These are phyloP conservation scores for Patella vulgata DNA, from an alignment of 1,140 invertebrate genomes.

Conservation along the genomic window DNA sequence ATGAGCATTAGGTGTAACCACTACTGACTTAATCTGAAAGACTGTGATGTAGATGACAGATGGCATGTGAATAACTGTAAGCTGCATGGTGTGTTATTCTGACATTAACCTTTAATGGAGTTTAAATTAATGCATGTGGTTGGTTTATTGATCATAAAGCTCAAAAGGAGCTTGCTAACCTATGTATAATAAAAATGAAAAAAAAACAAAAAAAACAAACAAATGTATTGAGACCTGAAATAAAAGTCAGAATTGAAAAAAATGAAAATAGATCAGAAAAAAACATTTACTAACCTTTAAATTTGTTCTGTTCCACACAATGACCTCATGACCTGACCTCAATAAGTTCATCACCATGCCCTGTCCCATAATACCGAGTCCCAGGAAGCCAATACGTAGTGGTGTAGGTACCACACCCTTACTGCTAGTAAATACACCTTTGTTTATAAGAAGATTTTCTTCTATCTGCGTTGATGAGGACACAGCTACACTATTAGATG, in stretches of 20 bases:
- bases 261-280: too few relatives aligned
- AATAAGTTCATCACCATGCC: slow-evolving; percentile 91
- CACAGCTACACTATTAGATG: slow-evolving; percentile 1
- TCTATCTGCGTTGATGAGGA: slow-evolving; percentile 42
- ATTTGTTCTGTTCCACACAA: slow-evolving; percentile 92
- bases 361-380: slow-evolving; percentile 95
- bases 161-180: too few relatives aligned
- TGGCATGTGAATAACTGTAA: too few relatives aligned
- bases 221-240: background rate
- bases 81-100: too few relatives aligned
- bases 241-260: too few relatives aligned
- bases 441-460: slow-evolving; percentile 21
- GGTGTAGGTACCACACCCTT: slow-evolving; percentile 79
- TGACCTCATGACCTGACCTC: slow-evolving; percentile 91
- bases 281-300: slow-evolving; percentile 80
- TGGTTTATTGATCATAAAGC: too few relatives aligned
- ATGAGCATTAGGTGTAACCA: too few relatives aligned
- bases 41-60: too few relatives aligned
- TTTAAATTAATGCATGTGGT: too few relatives aligned
- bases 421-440: slow-evolving; percentile 17
- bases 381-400: slow-evolving; percentile 93
- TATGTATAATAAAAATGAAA: slow-evolving; percentile 5
- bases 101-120: too few relatives aligned
- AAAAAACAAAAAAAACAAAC: background rate
- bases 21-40: too few relatives aligned